Percentiles rank a stretch among this genome's conserved stretches.
phyloP scores from a whole-genome alignment of 2,797 vertebrate genomes.

The Pseudocheirus occidentalis region DNA sequence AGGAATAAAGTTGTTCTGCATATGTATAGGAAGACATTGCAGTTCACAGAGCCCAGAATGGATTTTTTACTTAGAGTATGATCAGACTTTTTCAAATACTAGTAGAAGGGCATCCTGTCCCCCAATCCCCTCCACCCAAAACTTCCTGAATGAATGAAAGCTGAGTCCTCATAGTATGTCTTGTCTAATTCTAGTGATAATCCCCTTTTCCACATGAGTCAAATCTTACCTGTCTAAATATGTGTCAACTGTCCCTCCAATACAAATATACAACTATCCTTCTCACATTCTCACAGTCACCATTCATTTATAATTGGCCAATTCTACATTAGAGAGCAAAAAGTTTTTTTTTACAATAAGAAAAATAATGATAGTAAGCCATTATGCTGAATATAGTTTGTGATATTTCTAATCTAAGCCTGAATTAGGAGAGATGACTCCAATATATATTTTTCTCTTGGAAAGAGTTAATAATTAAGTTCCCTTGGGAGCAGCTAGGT shows the following conservation, averaged over 20 bases:
- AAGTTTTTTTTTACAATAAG: neutral
- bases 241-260: neutral
- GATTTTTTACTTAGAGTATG: neutral
- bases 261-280: neutral
- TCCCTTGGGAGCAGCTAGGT: too few species aligned
- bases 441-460: conserved; percentile 1
- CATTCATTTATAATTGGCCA: neutral
- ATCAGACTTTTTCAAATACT: neutral
- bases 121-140: neutral
- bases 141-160: neutral
- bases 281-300: neutral
- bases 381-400: neutral
- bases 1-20: neutral
- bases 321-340: conserved; percentile 6
- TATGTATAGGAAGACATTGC: conserved; percentile 5
- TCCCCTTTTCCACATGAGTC: neutral
- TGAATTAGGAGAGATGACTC: neutral
- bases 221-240: neutral
- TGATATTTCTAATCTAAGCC: conserved; percentile 19
- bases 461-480: neutral
- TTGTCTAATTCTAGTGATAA: neutral
- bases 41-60: neutral
- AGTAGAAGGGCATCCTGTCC: neutral
- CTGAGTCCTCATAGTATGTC: neutral
- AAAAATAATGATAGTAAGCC: neutral